Conservation (phyloP, 2,113 vertebrate species). For the Dicerorhinus sumatrensis region DNA sequence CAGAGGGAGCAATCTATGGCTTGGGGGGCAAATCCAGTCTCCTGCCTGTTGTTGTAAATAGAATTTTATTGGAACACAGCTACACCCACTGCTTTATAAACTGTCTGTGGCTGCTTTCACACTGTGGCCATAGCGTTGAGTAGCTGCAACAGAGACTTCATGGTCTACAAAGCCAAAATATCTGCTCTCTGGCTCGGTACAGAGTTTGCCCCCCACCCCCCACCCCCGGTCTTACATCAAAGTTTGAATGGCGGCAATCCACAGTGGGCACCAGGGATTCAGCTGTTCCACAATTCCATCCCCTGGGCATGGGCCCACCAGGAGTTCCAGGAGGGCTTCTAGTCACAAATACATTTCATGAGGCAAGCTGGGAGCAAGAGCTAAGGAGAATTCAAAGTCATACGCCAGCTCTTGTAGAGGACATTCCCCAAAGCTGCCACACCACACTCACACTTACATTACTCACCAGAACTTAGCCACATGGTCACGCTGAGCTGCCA, state of each 20-base stretch:
- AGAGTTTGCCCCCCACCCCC: background rate
- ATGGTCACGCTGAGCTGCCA: rapidly evolving
- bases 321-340: rapidly evolving
- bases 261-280: rapidly evolving
- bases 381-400: background rate
- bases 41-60: background rate
- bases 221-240: rapidly evolving
- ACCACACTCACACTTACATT: rapidly evolving
- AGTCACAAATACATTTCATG: too few species aligned
- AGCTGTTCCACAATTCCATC: rapidly evolving
- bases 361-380: background rate
- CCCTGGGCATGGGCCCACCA: rapidly evolving
- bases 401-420: rapidly evolving
- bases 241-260: rapidly evolving
- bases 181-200: background rate
- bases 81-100: rapidly evolving
- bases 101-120: background rate
- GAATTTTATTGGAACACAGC: background rate
- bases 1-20: rapidly evolving
- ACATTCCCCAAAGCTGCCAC: too few species aligned
- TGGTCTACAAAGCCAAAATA: too few species aligned
- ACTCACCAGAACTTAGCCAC: background rate
- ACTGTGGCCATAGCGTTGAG: rapidly evolving
- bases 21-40: background rate
- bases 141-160: background rate